These are phyloP conservation scores for Drosophila greeni DNA, from an alignment of 2,888 invertebrate species.

Conservation along the genomic window DNA sequence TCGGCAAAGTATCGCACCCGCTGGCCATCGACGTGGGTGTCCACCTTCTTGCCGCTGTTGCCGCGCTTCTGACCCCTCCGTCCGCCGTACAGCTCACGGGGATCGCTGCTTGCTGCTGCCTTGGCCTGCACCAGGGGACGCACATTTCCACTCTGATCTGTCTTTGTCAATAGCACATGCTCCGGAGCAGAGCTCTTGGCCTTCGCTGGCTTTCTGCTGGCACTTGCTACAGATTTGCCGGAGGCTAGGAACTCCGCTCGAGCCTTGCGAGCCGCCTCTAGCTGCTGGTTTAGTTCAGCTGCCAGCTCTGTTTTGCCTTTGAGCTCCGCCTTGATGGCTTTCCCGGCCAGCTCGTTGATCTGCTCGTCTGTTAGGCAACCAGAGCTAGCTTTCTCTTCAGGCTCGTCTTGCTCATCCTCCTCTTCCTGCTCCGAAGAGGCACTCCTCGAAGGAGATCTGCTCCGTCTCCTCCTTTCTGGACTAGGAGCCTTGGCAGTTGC, in stretches of 20 bases:
- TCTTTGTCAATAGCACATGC: slow-evolving; percentile 84
- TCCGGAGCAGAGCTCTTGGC: slow-evolving; percentile 13
- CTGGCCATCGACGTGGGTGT: slow-evolving; percentile 87
- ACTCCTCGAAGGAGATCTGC: slow-evolving; percentile 17
- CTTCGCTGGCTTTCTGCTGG: slow-evolving; percentile 1
- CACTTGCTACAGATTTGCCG: slow-evolving; percentile 15
- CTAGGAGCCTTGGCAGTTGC: neutral
- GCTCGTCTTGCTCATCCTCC: neutral
- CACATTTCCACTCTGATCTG: slow-evolving; percentile 84
- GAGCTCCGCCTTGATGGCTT: slow-evolving; percentile 95
- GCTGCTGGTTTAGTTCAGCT: slow-evolving; percentile 84
- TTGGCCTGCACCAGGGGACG: slow-evolving; percentile 81
- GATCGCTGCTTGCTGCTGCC: neutral
- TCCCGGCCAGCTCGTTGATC: slow-evolving; percentile 93
- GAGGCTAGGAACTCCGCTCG: slow-evolving; percentile 58
- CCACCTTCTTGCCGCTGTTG: slow-evolving; percentile 74
- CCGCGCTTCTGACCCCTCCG: slow-evolving; percentile 74
- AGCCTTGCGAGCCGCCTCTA: slow-evolving; percentile 84
- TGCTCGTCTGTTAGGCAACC: slow-evolving; percentile 85
- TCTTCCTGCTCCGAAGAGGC: slow-evolving; percentile 16
- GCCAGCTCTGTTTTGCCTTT: slow-evolving; percentile 88
- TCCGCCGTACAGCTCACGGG: slow-evolving; percentile 46
- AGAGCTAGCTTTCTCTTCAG: neutral
- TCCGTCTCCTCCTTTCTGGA: neutral
- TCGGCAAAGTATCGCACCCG: slow-evolving; percentile 91